Conservation (phyloP, 2,797 vertebrate genomes). For the Chaenodraco wilsoni region DNA sequence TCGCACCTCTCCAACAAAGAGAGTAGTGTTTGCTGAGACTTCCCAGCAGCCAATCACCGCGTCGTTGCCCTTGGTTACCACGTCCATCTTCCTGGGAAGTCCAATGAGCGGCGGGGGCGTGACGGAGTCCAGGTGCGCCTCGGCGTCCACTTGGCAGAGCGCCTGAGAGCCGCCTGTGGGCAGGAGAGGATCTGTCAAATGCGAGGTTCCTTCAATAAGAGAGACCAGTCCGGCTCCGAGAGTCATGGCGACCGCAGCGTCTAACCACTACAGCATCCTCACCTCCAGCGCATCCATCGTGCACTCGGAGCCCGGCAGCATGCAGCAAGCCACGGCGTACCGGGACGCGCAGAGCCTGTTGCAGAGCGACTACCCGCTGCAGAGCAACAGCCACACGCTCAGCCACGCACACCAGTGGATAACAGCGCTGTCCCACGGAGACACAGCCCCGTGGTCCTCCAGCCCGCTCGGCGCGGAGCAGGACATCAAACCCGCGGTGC, state of each 20-base stretch:
- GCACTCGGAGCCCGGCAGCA: constrained; percentile 94
- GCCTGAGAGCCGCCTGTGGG: constrained; percentile 88
- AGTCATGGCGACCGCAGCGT: constrained; percentile 99
- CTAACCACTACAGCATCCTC: constrained; percentile 98
- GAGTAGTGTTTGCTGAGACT: constrained; percentile 79
- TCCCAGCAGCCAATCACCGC: constrained; percentile 82
- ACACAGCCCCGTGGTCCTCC: constrained; percentile 90
- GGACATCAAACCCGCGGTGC: constrained; percentile 95
- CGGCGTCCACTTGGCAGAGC: constrained; percentile 88
- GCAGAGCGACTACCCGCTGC: constrained; percentile 95
- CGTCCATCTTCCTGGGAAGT: constrained; percentile 87
- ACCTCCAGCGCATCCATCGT: constrained; percentile 95
- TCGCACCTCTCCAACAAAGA: constrained; percentile 79
- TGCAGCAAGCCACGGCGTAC: constrained; percentile 94
- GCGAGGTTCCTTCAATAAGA: constrained; percentile 92
- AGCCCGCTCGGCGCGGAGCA: constrained; percentile 91
- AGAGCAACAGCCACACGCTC: constrained; percentile 96
- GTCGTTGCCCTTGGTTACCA: constrained; percentile 87
- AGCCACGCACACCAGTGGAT: constrained; percentile 99
- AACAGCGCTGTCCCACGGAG: constrained; percentile 95
- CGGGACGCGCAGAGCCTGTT: constrained; percentile 95
- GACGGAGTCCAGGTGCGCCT: constrained; percentile 88
- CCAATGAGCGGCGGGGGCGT: constrained; percentile 88
- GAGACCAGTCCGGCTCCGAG: constrained; percentile 94
- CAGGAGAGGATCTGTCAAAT: constrained; percentile 96